Evolutionary conservation across 35 echinoderm and acorn worm species (phyloP).

Genomic region (Anneissia japonica): DNA sequence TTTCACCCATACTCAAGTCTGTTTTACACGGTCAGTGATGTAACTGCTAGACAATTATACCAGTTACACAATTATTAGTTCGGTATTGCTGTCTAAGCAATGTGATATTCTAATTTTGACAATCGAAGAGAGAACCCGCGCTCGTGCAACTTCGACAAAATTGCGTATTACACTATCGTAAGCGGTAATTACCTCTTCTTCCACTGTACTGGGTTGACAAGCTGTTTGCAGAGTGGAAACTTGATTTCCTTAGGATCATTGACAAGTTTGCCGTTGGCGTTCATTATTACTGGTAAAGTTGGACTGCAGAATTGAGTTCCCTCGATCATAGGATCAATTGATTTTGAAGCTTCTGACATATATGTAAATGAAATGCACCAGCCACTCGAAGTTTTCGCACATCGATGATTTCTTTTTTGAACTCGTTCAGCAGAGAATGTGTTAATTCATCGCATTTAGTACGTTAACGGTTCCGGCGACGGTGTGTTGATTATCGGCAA

Average conservation of each 20-base stretch:
- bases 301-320: background rate
- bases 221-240: background rate
- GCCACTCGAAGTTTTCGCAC: slow-evolving; percentile 8
- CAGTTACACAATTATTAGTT: slow-evolving; percentile 8
- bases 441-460: background rate
- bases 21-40: too few relatives aligned
- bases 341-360: background rate
- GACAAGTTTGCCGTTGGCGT: background rate
- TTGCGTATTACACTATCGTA: background rate
- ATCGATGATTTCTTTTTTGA: background rate
- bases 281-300: slow-evolving; percentile 3
- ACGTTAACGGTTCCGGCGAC: background rate
- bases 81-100: background rate
- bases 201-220: background rate
- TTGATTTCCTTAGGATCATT: background rate
- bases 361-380: slow-evolving; percentile 8
- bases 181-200: background rate
- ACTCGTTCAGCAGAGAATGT: background rate
- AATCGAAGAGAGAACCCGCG: background rate
- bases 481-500: too few relatives aligned
- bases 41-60: too few relatives aligned
- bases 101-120: background rate
- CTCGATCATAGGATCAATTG: background rate
- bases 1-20: too few relatives aligned
- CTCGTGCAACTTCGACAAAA: slow-evolving; percentile 4